Base-by-base conservation (phyloP, 2,797 vertebrate species). In the Notolepis coatsorum region DNA sequence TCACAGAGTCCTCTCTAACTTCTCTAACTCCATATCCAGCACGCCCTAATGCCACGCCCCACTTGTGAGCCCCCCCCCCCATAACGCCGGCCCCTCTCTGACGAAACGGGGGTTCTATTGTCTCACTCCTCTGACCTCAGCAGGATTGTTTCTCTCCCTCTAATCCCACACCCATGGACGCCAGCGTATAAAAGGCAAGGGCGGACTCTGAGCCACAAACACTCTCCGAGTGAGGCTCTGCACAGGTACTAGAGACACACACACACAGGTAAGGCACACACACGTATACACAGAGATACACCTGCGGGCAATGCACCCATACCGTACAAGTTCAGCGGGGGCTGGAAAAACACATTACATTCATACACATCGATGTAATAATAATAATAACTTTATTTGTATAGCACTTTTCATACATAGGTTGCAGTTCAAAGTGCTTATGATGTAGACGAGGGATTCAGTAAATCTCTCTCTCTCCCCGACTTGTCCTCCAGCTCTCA, bases 71-170 rank as follows among this genome's bases (percentile, higher is more conserved):
- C 15, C 49, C 17, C 52, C 38, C 37, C 61, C 63, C 48, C 31
- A 3, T n/a, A n/a, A n/a, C n/a, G n/a, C 37, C 69, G 25, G 65
- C 82, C 75, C 85, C 77, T 74, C 72, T 73, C 41, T 93, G 92
- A 93, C 93, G 92, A 93, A 89, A 88, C 46, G 39, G 82, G 68
- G 58, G 62, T 92, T 93, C 89, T 90, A 86, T 93, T 93, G 89
- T 93, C 73, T 64, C 52, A 5, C 3, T 28, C 18, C 81, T 87
- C 86, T 91, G 85, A 89, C 84, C 87, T 89, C 90, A 88, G 91
- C 90, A 81, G 69, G 78, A 93, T 91, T 83, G 65, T 81, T 92
- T 93, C 89, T 90, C 74, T 78, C 13, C 25, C 33, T 5, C 25
- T 93, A 93, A 94, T 93, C 92, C 90, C 77, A 68, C 84, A 73